These are phyloP conservation scores for Ethmia dodecea DNA, from an alignment of 2,888 invertebrate species.

Conservation along the genomic window DNA sequence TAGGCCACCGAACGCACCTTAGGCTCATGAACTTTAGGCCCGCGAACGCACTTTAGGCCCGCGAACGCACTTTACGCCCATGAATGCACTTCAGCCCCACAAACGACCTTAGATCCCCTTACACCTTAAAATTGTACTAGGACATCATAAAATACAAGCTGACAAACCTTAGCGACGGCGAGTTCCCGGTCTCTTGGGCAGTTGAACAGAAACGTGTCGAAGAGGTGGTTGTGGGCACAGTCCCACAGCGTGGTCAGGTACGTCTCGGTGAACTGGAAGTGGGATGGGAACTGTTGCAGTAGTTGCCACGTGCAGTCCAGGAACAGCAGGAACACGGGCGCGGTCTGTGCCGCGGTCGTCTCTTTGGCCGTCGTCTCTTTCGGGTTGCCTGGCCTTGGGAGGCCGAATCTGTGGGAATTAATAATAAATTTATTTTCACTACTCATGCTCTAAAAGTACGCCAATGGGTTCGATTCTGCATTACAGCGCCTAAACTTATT, in stretches of 20 bases:
- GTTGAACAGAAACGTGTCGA: conserved; percentile 96
- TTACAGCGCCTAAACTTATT: too few species aligned
- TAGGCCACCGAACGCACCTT: too few species aligned
- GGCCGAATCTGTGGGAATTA: conserved; percentile 84
- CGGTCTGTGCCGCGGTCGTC: conserved; percentile 58
- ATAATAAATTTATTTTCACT: too few species aligned
- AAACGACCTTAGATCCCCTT: too few species aligned
- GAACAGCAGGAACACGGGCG: conserved; percentile 93
- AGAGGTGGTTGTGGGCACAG: conserved; percentile 89
- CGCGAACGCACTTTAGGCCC: too few species aligned
- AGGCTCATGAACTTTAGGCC: too few species aligned
- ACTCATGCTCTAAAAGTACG: too few species aligned
- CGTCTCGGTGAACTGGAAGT: conserved; percentile 95
- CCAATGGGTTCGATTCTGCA: too few species aligned
- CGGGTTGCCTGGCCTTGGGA: conserved; percentile 77
- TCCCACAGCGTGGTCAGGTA: conserved; percentile 96
- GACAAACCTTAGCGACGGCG: conserved; percentile 79
- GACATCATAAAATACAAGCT: too few species aligned
- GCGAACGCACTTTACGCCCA: too few species aligned
- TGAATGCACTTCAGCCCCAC: too few species aligned
- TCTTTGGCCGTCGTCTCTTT: conserved; percentile 56
- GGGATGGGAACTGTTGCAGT: conserved; percentile 89
- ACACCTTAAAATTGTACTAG: too few species aligned
- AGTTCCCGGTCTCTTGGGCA: conserved; percentile 85
- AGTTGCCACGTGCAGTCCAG: conserved; percentile 97